Evolutionary conservation across 2,113 vertebrate species (phyloP).

Genomic region (Rhinolophus ferrumequinum): DNA sequence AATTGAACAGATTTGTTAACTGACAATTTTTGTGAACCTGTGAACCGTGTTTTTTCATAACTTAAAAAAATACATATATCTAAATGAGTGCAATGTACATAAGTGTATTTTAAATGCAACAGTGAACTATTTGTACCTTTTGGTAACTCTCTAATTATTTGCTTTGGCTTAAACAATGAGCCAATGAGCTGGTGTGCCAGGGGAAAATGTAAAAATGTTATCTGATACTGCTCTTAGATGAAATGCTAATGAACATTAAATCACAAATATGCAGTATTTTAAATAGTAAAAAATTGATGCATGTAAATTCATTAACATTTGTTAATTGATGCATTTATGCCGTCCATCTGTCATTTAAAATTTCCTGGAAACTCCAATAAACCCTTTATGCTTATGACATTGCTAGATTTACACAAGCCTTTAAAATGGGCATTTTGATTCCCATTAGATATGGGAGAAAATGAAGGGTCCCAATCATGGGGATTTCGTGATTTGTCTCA

Average conservation of each 20-base stretch:
- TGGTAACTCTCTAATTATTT: constrained; percentile 90
- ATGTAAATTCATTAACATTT: not conserved
- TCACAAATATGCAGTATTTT: constrained; percentile 99
- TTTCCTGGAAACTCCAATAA: not conserved
- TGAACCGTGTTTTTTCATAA: constrained; percentile 89
- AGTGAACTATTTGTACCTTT: constrained; percentile 92
- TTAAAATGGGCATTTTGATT: not conserved
- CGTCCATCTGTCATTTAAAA: not conserved
- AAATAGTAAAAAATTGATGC: constrained; percentile 77
- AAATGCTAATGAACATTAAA: constrained; percentile 97
- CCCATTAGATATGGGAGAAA: not conserved
- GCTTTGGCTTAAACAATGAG: constrained; percentile 95
- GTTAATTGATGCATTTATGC: not conserved
- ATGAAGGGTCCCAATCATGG: not conserved
- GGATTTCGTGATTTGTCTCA: not conserved
- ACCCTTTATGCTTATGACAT: not conserved
- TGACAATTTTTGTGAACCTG: constrained; percentile 80
- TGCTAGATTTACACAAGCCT: not conserved
- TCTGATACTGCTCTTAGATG: constrained; percentile 95
- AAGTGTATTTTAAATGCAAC: constrained; percentile 88
- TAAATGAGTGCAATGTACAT: constrained; percentile 91
- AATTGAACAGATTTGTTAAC: not conserved
- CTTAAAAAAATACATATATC: constrained; percentile 85
- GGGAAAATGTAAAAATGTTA: constrained; percentile 94
- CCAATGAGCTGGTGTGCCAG: constrained; percentile 94